Conservation (phyloP, 2,797 vertebrate species). For the Tragelaphus oryx region DNA sequence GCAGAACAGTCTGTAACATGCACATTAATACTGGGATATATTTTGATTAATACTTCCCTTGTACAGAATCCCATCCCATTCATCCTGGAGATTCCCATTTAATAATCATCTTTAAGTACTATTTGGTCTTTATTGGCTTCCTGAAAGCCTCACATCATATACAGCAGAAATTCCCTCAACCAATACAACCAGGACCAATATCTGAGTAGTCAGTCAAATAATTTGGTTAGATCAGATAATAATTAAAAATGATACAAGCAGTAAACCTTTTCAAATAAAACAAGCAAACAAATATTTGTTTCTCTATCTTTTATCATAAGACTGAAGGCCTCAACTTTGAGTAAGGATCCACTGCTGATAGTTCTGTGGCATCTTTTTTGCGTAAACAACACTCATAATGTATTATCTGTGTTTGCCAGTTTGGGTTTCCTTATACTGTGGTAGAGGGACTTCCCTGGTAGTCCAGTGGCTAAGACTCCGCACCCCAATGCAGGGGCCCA, state of each 20-base stretch:
- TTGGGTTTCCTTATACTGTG: not conserved
- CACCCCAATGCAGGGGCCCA: not conserved
- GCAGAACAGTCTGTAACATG: not conserved
- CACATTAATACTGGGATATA: not conserved
- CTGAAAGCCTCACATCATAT: not conserved
- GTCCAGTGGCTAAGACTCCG: not conserved
- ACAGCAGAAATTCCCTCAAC: not conserved
- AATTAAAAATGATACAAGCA: not conserved
- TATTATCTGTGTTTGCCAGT: not conserved
- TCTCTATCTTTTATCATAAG: not conserved
- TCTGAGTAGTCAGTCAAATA: not conserved
- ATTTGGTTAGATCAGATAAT: not conserved
- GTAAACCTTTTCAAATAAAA: slow-evolving; percentile 22
- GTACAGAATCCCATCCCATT: not conserved
- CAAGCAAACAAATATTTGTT: not conserved
- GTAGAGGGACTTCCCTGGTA: not conserved
- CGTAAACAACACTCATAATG: not conserved
- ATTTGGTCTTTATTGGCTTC: not conserved
- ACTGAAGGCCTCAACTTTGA: not conserved
- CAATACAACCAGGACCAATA: not conserved
- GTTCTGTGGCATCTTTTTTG: not conserved
- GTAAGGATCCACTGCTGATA: not conserved
- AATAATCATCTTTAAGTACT: not conserved
- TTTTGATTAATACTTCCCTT: not conserved
- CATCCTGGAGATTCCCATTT: not conserved